These are phyloP conservation scores for Zaprionus africanus DNA, from an alignment of 1,140 invertebrate genomes.

Conservation along the genomic window DNA sequence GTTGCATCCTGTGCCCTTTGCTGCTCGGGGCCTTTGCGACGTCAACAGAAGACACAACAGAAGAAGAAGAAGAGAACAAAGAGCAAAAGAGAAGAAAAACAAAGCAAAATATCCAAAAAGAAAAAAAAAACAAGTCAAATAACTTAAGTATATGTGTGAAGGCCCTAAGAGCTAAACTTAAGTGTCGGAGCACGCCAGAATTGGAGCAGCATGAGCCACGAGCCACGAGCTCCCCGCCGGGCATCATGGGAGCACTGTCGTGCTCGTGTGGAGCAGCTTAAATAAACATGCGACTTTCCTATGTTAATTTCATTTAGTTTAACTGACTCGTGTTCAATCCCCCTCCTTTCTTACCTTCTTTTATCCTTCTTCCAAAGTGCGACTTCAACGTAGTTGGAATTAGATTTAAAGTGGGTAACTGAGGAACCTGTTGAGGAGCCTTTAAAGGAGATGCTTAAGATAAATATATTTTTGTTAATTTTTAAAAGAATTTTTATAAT, in stretches of 20 bases:
- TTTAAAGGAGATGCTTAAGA: background rate
- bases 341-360: background rate
- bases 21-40: slow-evolving; percentile 62
- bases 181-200: slow-evolving; percentile 42
- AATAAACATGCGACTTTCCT: slow-evolving; percentile 37
- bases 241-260: slow-evolving; percentile 32
- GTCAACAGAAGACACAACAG: slow-evolving; percentile 31
- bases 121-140: slow-evolving; percentile 62
- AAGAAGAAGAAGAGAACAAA: slow-evolving; percentile 17
- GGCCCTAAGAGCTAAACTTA: slow-evolving; percentile 60
- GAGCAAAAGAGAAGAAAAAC: slow-evolving; percentile 6
- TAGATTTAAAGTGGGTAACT: background rate
- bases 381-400: background rate
- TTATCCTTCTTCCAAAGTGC: too few species aligned
- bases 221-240: background rate
- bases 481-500: too few species aligned
- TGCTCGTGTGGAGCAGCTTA: slow-evolving; percentile 21
- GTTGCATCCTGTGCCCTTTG: slow-evolving; percentile 57
- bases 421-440: background rate
- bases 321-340: background rate
- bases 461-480: background rate
- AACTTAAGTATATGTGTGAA: slow-evolving; percentile 74
- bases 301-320: slow-evolving; percentile 45
- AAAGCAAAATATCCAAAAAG: background rate
- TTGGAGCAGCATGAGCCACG: background rate